These are phyloP conservation scores for Myodes glareolus DNA, from an alignment of 2,113 vertebrate genomes.

Conservation along the genomic window DNA sequence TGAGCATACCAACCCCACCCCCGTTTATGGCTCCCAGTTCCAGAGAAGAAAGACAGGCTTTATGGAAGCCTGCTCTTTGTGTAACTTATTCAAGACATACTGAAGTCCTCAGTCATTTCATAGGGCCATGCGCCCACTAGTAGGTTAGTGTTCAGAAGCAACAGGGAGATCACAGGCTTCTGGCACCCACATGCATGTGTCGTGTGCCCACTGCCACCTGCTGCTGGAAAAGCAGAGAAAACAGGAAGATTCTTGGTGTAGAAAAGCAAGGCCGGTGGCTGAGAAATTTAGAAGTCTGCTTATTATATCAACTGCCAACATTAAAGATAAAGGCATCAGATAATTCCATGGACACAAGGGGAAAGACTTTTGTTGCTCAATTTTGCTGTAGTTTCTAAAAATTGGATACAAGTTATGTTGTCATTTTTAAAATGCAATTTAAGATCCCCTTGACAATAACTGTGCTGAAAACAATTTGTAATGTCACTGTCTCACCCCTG, in stretches of 20 bases:
- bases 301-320: not conserved
- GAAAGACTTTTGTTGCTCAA: conserved; percentile 31
- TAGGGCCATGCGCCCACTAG: not conserved
- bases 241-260: not conserved
- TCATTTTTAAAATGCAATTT: conserved; percentile 5
- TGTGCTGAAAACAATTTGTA: not conserved
- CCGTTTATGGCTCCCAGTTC: conserved; percentile 34
- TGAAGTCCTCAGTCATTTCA: conserved; percentile 39
- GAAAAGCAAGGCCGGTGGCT: not conserved
- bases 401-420: not conserved
- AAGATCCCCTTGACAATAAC: conserved; percentile 1
- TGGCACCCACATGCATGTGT: not conserved
- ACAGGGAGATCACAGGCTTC: not conserved
- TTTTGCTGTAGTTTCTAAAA: conserved; percentile 26
- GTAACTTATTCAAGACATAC: conserved; percentile 55
- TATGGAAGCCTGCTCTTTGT: conserved; percentile 38
- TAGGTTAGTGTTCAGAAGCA: not conserved
- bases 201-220: not conserved
- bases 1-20: conserved; percentile 41
- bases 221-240: not conserved
- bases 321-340: conserved; percentile 41
- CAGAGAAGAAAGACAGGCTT: conserved; percentile 57
- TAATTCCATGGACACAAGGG: not conserved
- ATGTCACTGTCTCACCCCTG: not conserved
- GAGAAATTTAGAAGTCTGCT: conserved; percentile 13